These are phyloP conservation scores for Drosophila meridionalis DNA, from an alignment of 2,888 invertebrate genomes.

Conservation along the genomic window DNA sequence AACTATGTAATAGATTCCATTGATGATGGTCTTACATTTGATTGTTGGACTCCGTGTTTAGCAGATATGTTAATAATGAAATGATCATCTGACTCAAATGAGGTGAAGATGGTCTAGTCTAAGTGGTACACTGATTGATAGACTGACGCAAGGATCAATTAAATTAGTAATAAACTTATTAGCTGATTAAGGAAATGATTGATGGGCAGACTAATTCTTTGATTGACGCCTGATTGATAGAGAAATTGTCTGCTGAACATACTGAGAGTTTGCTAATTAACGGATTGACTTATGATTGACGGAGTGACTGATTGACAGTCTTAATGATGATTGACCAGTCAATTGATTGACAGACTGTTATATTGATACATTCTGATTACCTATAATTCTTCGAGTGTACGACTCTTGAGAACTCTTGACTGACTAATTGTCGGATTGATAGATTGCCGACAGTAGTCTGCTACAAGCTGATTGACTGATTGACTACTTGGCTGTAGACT, in stretches of 20 bases:
- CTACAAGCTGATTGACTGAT: not conserved
- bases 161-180: not conserved
- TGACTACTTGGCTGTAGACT: not conserved
- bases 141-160: not conserved
- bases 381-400: too few relatives aligned
- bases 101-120: not conserved
- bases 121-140: not conserved
- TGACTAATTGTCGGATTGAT: not conserved
- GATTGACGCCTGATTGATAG: not conserved
- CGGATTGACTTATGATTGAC: not conserved
- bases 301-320: not conserved
- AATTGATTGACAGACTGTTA: not conserved
- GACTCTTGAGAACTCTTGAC: not conserved
- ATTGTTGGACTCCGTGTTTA: not conserved
- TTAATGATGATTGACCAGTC: not conserved
- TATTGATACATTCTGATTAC: too few relatives aligned
- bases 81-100: too few relatives aligned
- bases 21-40: not conserved
- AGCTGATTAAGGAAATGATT: not conserved
- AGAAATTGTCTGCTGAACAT: not conserved
- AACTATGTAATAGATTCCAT: conserved; percentile 5
- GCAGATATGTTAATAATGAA: too few relatives aligned
- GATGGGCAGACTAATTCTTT: not conserved
- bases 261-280: not conserved
- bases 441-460: not conserved